phyloP scores from a whole-genome alignment of 1,140 invertebrate species.

The Chrysopa pallens region DNA sequence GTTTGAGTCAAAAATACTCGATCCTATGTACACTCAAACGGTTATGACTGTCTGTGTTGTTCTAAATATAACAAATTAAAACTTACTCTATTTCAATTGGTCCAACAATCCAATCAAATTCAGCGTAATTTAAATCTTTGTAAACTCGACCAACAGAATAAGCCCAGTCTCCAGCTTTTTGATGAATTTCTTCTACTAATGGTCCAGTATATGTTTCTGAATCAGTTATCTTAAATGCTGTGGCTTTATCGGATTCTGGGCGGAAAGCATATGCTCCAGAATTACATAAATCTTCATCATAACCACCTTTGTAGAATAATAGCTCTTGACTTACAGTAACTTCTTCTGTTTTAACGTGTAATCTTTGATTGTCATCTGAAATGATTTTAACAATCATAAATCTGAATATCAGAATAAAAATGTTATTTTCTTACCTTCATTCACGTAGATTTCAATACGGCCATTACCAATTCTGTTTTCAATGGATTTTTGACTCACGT shows the following conservation, averaged over 20 bases:
- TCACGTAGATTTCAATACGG: conserved; percentile 9
- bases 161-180: conserved; percentile 58
- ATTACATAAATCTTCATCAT: conserved; percentile 32
- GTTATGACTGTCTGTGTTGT: no score
- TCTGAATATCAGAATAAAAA: no score
- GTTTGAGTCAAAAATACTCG: no score
- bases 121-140: conserved; percentile 41
- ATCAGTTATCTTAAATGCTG: conserved; percentile 21
- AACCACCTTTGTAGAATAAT: no score
- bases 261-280: conserved; percentile 82
- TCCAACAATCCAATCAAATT: conserved; percentile 87
- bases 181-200: conserved; percentile 68
- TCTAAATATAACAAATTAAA: no score
- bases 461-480: background rate
- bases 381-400: conserved; percentile 6
- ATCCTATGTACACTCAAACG: no score
- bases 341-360: no score
- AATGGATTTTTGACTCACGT: background rate
- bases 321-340: no score
- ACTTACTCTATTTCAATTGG: conserved; percentile 71
- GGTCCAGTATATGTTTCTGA: conserved; percentile 44
- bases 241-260: conserved; percentile 28
- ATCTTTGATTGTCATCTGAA: conserved; percentile 36
- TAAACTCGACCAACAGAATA: conserved; percentile 65
- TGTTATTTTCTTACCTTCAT: conserved; percentile 6